Evolutionary conservation across 2,113 vertebrate species (phyloP).

Genomic region (Pungitius pungitius): DNA sequence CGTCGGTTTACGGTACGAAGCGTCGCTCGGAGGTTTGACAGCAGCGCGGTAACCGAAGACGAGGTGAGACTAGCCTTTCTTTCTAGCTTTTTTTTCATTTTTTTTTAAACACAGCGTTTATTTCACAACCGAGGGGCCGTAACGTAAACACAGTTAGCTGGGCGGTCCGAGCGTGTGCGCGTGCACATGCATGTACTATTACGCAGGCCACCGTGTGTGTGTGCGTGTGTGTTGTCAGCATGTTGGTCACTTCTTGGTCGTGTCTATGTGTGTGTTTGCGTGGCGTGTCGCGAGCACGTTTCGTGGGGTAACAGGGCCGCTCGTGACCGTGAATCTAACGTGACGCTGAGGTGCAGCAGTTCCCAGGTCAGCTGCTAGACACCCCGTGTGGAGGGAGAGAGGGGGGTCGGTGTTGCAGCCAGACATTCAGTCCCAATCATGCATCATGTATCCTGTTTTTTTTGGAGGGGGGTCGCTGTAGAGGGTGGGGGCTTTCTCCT

Average conservation of each 20-base stretch:
- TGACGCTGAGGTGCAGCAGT: constrained; percentile 53
- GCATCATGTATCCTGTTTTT: neutral
- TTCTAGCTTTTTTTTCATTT: neutral
- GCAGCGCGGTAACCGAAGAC: constrained; percentile 17
- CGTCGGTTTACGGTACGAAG: neutral
- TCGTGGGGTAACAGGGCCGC: constrained; percentile 13
- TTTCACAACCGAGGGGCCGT: constrained; percentile 51
- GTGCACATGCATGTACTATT: constrained; percentile 41
- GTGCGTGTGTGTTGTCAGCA: neutral
- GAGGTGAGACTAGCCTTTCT: constrained; percentile 36
- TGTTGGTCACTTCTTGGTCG: constrained; percentile 1
- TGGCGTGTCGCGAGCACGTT: neutral
- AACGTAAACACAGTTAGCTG: constrained; percentile 55
- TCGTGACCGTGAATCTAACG: constrained; percentile 38
- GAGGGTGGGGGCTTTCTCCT: neutral
- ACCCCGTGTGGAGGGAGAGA: neutral
- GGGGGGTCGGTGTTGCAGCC: neutral
- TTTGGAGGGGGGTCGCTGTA: too few relatives aligned
- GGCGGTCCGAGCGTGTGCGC: constrained; percentile 24
- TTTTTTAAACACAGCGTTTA: constrained; percentile 13
- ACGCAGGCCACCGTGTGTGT: constrained; percentile 30
- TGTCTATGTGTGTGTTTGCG: neutral
- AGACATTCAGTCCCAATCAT: neutral
- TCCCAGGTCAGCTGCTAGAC: constrained; percentile 50
- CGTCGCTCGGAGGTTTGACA: constrained; percentile 22